Base-by-base conservation (phyloP, 2,797 vertebrate species). In the Atherinosoma microstoma region DNA sequence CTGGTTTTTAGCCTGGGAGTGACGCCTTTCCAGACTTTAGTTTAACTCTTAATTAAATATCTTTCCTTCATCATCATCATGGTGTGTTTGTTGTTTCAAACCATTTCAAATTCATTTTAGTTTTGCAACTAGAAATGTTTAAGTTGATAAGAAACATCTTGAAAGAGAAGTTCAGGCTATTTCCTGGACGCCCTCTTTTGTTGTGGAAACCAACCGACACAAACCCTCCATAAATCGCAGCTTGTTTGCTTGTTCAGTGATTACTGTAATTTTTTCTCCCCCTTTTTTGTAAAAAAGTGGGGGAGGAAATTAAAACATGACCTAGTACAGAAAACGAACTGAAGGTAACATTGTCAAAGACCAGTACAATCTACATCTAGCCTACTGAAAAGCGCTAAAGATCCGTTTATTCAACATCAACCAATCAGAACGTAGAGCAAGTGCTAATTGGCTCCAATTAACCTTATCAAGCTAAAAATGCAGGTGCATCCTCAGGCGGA, bases 1-100 rank as follows among this genome's bases (percentile, higher is more conserved):
- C 82, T 87, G 92, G 91, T 66, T 27, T 0, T 67, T 65, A 76
- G 58, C 58, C 8, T n/a, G 9, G 24, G 2, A 27, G 24, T 24
- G 30, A 13, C 10, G 3, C 1, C 9, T 15, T 18, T 15, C 16
- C 29, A 57, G 27, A 57, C 3, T 32, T 57, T 3, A n/a, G 24
- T 29, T 54, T 54, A 1, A 24, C 1, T 1, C 7, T 15, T 18
- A n/a, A 7, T 4, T 4, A 16, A 32, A 6, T 32, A 32, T 8
- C 4, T 15, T 11, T 30, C n/a, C 27, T 24, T 29, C 6, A 6
- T 30, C 3, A 6, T 7, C 27, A 1, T 27, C 15, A 18, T 3
- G 10, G 8, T n/a, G 47, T 9, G 22, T 53, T 13, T 53, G 49
- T 27, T 20, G n/a, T 22, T 24, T 3, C 1, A 45, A 18, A 45